Conservation (phyloP, 2,888 invertebrate genomes). For the Drosophila maculinotata region DNA sequence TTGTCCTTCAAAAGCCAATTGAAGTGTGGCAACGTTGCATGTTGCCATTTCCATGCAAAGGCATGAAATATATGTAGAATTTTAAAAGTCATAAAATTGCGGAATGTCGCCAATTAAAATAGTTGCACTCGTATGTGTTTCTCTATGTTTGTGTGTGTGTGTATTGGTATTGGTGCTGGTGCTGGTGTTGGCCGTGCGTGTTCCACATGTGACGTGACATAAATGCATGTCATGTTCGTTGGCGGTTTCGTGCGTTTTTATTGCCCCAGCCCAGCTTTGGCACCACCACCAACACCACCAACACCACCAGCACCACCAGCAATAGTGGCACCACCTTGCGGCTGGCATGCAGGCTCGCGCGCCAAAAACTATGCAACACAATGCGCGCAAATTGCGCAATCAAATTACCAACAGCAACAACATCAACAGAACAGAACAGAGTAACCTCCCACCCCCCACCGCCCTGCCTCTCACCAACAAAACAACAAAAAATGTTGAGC, state of each 20-base stretch:
- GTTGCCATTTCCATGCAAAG: slow-evolving; percentile 50
- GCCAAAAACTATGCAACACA: slow-evolving; percentile 83
- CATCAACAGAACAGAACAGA: slow-evolving; percentile 36
- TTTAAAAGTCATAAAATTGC: slow-evolving; percentile 83
- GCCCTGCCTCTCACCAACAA: not conserved
- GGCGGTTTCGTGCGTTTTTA: slow-evolving; percentile 68
- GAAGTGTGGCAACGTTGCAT: slow-evolving; percentile 77
- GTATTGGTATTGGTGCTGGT: slow-evolving; percentile 17
- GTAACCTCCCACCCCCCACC: slow-evolving; percentile 1
- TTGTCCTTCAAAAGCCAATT: slow-evolving; percentile 76
- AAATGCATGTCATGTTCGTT: slow-evolving; percentile 83
- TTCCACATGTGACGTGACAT: slow-evolving; percentile 82
- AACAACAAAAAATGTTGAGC: slow-evolving; percentile 41
- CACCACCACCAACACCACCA: slow-evolving; percentile 9
- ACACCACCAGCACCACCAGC: slow-evolving; percentile 1
- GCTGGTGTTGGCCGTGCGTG: slow-evolving; percentile 64
- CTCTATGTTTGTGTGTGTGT: slow-evolving; percentile 11
- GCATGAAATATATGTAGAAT: slow-evolving; percentile 79
- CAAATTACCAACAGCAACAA: slow-evolving; percentile 69
- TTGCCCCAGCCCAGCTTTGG: slow-evolving; percentile 24
- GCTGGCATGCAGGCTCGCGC: slow-evolving; percentile 58
- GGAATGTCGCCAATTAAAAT: slow-evolving; percentile 84
- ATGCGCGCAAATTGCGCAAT: slow-evolving; percentile 82
- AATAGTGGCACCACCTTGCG: slow-evolving; percentile 16
- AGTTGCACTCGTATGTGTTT: slow-evolving; percentile 60